phyloP scores from a whole-genome alignment of 2,888 invertebrate genomes.

The Apodemia zela region DNA sequence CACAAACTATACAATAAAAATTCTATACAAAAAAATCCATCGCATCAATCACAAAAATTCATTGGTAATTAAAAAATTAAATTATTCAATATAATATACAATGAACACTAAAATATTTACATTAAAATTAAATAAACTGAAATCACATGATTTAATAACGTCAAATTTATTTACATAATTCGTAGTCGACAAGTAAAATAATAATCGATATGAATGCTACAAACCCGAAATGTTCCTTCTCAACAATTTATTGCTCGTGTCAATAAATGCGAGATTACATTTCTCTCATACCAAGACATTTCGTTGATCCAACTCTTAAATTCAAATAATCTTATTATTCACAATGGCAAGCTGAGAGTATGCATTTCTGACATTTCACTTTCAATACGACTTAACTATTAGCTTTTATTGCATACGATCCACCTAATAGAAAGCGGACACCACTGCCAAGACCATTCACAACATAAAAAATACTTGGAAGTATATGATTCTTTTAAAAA shows the following conservation, averaged over 20 bases:
- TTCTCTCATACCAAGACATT: slow-evolving; percentile 20
- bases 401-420: background rate
- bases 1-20: slow-evolving; percentile 70
- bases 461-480: no score
- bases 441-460: no score
- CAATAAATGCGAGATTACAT: slow-evolving; percentile 52
- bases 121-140: slow-evolving; percentile 56
- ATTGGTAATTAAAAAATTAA: slow-evolving; percentile 57
- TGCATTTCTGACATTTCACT: background rate
- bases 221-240: slow-evolving; percentile 32
- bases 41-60: slow-evolving; percentile 55
- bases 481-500: no score
- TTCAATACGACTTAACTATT: background rate
- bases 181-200: slow-evolving; percentile 36
- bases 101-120: slow-evolving; percentile 72
- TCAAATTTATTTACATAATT: slow-evolving; percentile 64
- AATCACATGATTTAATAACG: slow-evolving; percentile 56
- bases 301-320: slow-evolving; percentile 5
- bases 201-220: slow-evolving; percentile 23
- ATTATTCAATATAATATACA: slow-evolving; percentile 58
- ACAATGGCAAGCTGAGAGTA: background rate
- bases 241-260: slow-evolving; percentile 44
- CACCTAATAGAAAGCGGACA: no score
- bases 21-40: slow-evolving; percentile 64
- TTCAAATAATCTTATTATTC: background rate